Evolutionary conservation across 2,113 vertebrate genomes (phyloP).

Genomic region (Eurystomus gularis): DNA sequence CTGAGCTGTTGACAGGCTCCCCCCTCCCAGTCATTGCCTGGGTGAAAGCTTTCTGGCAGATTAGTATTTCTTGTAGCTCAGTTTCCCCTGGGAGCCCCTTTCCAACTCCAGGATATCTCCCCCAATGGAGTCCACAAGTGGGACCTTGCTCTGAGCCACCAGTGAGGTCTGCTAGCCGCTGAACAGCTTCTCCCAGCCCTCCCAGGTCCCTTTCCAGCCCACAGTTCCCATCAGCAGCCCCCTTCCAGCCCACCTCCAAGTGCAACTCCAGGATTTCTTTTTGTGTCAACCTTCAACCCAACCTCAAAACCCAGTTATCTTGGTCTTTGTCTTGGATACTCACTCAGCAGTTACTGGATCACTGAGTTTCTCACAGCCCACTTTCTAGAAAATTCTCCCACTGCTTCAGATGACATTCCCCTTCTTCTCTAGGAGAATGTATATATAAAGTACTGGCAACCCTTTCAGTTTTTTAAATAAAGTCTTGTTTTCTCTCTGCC

Average conservation of each 20-base stretch:
- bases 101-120: not conserved
- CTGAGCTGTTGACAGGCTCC: not conserved
- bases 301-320: not conserved
- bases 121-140: rapidly evolving
- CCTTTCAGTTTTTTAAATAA: not conserved
- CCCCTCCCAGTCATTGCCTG: not conserved
- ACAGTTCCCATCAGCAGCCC: not conserved
- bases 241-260: not conserved
- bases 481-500: not conserved
- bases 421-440: not conserved
- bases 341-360: not conserved
- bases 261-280: not conserved
- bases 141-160: not conserved
- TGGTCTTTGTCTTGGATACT: not conserved
- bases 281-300: not conserved
- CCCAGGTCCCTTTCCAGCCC: not conserved
- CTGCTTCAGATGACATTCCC: not conserved
- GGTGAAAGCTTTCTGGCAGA: not conserved
- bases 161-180: not conserved
- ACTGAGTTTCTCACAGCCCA: not conserved
- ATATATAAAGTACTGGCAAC: not conserved
- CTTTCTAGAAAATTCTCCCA: not conserved
- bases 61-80: not conserved
- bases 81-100: not conserved
- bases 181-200: not conserved